These are phyloP conservation scores for Nibea albiflora DNA, from an alignment of 2,113 vertebrate species.

Conservation along the genomic window DNA sequence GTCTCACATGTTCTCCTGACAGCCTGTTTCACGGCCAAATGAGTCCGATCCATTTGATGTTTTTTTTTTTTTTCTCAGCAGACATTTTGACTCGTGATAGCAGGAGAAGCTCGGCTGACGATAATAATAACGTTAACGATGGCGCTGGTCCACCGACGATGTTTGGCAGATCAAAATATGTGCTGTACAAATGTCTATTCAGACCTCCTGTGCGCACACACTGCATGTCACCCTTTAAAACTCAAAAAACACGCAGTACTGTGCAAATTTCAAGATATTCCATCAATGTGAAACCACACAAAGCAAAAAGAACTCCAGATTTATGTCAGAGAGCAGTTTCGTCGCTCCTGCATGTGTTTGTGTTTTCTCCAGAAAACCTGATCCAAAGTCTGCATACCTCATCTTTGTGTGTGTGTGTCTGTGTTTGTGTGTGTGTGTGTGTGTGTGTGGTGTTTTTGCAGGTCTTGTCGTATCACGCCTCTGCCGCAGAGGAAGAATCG, in stretches of 20 bases:
- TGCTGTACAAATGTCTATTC: no score
- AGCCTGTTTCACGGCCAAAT: not conserved
- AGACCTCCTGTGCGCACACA: not conserved
- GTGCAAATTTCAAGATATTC: not conserved
- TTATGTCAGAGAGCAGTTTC: not conserved
- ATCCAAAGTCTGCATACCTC: slow-evolving; percentile 1
- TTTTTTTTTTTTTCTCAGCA: not conserved
- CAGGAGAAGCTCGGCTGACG: not conserved
- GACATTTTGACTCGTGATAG: not conserved
- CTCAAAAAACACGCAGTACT: not conserved
- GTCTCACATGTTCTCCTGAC: not conserved
- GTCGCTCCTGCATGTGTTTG: not conserved
- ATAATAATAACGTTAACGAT: not conserved
- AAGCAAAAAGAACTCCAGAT: not conserved
- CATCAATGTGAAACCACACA: not conserved
- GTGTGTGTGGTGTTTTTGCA: slow-evolving; percentile 71
- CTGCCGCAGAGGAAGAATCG: slow-evolving; percentile 93
- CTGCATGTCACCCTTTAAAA: not conserved
- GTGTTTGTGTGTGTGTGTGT: slow-evolving; percentile 21
- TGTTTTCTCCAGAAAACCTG: not conserved
- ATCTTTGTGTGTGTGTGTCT: slow-evolving; percentile 11
- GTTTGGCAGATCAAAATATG: not conserved
- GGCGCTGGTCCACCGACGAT: not conserved
- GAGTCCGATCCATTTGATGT: not conserved
- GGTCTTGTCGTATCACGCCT: slow-evolving; percentile 97